Base-by-base conservation (phyloP, 2,797 vertebrate species). In the Clarias laeviceps region DNA sequence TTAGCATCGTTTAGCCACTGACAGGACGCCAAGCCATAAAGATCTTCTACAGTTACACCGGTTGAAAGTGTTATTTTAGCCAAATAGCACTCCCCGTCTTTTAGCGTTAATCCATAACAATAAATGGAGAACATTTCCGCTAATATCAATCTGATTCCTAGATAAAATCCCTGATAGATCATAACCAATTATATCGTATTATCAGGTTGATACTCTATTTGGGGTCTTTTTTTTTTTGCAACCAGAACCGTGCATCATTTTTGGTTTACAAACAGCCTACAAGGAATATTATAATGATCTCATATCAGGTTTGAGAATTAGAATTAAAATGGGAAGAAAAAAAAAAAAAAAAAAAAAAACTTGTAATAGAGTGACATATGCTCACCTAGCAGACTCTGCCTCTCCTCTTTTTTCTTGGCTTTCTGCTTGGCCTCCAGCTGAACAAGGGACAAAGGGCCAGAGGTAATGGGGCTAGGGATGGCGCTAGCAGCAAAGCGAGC, bases 401-500 rank as follows among this genome's bases (percentile, higher is more conserved):
- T 91, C 85, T 96, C 96, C 92, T 96, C 96, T 88, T 96, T 97
- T 93, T 98, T 98, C 87, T 96, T 94, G 0, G 97, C 97, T 81
- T 96, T 96, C 92, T 96, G 95, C 91, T 97, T 96, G 84, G 96
- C 96, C 90, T 97, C 96, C 91, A 97, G 91, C 88, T 97, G 96
- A 85, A 98, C 93, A 79, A 97, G 93, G 6, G 95, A 97, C 70
- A 96, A 87, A 0, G 97, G 93, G 0, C 95, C 94, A 32, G 96
- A 94, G 88, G 94, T 93, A 0, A 97, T 92, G 4, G 98, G 96
- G 89, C 95, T 96, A 57, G 96, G 98, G 90, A 97, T 93, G 0
- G 97, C 98, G 0, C 96, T 98, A 76, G 97, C 97, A 0, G 98
- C 98, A 79, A 98, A 99, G 88, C 97, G 94, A 0, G 98, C 98